phyloP scores from a whole-genome alignment of 2,113 vertebrate species.

The Ammodytes dubius region DNA sequence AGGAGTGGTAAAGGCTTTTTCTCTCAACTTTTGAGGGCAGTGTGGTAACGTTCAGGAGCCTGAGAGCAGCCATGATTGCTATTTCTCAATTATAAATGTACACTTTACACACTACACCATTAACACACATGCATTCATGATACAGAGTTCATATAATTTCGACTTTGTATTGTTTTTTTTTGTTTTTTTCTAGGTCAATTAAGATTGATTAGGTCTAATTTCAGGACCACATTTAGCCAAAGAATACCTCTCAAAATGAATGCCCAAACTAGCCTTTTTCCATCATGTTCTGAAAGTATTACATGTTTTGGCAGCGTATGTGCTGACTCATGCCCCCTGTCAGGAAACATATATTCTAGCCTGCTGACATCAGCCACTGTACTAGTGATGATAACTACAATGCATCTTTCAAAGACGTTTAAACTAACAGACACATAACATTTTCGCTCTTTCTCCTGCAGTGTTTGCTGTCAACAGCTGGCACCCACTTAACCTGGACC shows the following conservation, averaged over 20 bases:
- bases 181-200: too few relatives aligned
- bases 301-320: background rate
- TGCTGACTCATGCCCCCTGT: background rate
- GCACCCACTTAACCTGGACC: background rate
- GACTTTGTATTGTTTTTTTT: background rate
- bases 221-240: background rate
- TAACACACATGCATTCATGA: background rate
- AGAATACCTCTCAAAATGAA: background rate
- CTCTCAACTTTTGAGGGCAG: slow-evolving; percentile 11
- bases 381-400: background rate
- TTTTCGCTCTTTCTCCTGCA: background rate
- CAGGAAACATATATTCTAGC: background rate
- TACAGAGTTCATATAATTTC: background rate
- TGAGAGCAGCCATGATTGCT: slow-evolving; percentile 38
- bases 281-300: background rate
- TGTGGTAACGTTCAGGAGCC: slow-evolving; percentile 26
- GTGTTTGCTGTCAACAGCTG: background rate
- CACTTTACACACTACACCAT: too few relatives aligned
- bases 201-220: background rate
- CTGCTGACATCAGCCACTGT: background rate
- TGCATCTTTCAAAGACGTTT: background rate
- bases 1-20: background rate
- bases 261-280: background rate
- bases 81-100: background rate
- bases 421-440: background rate